Evolutionary conservation across 2,113 vertebrate genomes (phyloP), one percentile per base, ranked within the genome.

Genomic region (Mustela lutreola): DNA sequence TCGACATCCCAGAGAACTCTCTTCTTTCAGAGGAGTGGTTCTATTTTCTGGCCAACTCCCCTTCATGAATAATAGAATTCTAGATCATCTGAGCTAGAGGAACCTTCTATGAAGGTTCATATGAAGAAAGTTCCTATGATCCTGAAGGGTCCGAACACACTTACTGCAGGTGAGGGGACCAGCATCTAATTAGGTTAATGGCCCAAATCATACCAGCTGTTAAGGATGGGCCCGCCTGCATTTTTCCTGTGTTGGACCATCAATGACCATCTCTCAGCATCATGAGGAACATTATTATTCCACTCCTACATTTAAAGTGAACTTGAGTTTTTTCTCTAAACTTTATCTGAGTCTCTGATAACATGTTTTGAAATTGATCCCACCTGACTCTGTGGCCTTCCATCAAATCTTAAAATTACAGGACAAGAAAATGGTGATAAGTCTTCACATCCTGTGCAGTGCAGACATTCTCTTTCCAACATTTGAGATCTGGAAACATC

Each of bases 121-220:
- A 39, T 39, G 39, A 39, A 39, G 39, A 39, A 39, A 31, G 22
- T 70, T 12, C 9, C 39, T 53, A 75, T 6, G 21, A 28, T 56
- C 18, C 39, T n/a, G 26, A 36, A 76, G 16, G 19, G 11, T 75
- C 28, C 7, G 7, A 0, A 1, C 9, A 1, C 16, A 15, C n/a
- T 70, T 56, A 7, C 39, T 28, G 42, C 4, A 42, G 12, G 88
- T 5, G 2, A 76, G 45, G 7, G 76, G 24, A 79, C n/a, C 15
- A 18, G 63, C 2, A 4, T 8, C 18, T 56, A 28, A 11, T 24
- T 12, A 36, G 28, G 28, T n/a, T 63, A 79, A 53, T 12, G 92
- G 56, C 5, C 48, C 22, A 15, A 12, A 71, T 36, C 53, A 26
- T 7, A 63, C 33, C 50, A 7, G 5, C 33, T 53, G 15, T 42